Evolutionary conservation across 2,888 invertebrate genomes (phyloP).

Genomic region (Nemapogon koenigi): DNA sequence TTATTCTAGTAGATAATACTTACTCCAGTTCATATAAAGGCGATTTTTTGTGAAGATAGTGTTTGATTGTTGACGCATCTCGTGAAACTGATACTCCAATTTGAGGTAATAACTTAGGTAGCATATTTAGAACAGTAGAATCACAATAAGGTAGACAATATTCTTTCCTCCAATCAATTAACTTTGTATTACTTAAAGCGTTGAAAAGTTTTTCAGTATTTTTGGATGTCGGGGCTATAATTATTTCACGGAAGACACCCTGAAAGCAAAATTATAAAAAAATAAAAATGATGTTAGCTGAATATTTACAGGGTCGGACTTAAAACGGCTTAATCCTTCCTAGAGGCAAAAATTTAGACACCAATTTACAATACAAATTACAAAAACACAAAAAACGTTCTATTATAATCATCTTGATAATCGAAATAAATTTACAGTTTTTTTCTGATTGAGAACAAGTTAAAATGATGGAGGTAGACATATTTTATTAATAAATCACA

Average conservation of each 20-base stretch:
- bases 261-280: constrained; percentile 18
- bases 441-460: too few relatives aligned
- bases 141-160: constrained; percentile 23
- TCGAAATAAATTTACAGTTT: too few relatives aligned
- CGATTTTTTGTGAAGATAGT: constrained; percentile 4
- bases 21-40: constrained; percentile 6
- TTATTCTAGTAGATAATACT: neutral
- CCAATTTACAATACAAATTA: too few relatives aligned
- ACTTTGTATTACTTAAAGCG: constrained; percentile 27
- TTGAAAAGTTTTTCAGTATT: constrained; percentile 26
- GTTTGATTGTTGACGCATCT: constrained; percentile 15
- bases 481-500: too few relatives aligned
- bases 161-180: constrained; percentile 28
- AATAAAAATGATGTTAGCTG: constrained; percentile 26
- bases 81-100: constrained; percentile 12
- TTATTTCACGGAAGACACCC: constrained; percentile 27
- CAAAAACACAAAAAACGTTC: too few relatives aligned
- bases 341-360: too few relatives aligned
- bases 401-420: too few relatives aligned
- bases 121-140: constrained; percentile 15
- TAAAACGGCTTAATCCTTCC: too few relatives aligned
- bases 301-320: too few relatives aligned
- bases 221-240: constrained; percentile 26
- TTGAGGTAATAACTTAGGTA: constrained; percentile 14
- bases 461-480: too few relatives aligned